Evolutionary conservation across 2,797 vertebrate species (phyloP), one percentile per base, ranked within the genome.

Genomic region (Aselliscus stoliczkanus): DNA sequence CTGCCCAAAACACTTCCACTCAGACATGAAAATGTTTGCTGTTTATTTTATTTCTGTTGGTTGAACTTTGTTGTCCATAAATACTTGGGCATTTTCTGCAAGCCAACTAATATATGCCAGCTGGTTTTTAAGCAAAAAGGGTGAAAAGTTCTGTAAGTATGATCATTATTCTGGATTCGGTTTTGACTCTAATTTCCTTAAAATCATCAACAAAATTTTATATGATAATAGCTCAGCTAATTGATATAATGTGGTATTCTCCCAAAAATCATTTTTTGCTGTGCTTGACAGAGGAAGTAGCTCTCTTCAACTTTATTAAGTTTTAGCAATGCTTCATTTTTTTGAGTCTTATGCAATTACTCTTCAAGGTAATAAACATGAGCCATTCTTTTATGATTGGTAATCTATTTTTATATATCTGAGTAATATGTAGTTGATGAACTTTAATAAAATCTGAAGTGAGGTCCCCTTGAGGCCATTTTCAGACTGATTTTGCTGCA

Each of bases 371-470:
- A 98, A 94, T 97, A 96, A 97, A 94, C n/a, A 70, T 96, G 80
- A 97, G 37, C 96, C 97, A 97, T 93, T 44, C 81, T 90, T 95
- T 97, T 96, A 92, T 47, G 44, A 90, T 96, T 93, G 95, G 77
- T 95, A 90, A 91, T 97, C 94, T 97, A 93, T 98, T 98, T 96
- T 97, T 97, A 94, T 76, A 95, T 52, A 82, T 95, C 97, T 96
- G 65, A 67, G 84, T 94, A 98, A 93, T 95, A 95, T 80, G 34
- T 31, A 14, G 70, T 91, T 96, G 95, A 97, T 95, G 85, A 97
- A 97, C 97, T 97, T 87, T 97, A 90, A 86, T 97, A 96, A 97
- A 97, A 98, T 98, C 95, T 76, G 97, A 69, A 97, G 92, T 23
- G 84, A 96, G 81, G 37, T 97, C 76, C 96, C 96, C 75, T 77